Evolutionary conservation across 2,888 invertebrate species (phyloP).

Genomic region (Amiota minor): DNA sequence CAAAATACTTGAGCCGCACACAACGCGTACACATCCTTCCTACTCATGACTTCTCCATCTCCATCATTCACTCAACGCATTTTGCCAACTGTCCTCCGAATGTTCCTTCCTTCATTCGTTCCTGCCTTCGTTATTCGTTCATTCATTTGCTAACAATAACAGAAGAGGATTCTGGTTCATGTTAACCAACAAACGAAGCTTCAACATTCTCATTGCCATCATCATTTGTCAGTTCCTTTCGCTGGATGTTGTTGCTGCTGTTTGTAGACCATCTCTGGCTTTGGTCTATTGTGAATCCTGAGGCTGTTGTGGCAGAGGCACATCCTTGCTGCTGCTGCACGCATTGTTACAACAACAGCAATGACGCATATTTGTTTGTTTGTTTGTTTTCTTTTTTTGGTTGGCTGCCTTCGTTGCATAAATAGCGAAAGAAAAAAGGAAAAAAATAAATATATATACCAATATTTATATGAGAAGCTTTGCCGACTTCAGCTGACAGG

Average conservation of each 20-base stretch:
- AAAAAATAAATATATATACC: conserved; percentile 9
- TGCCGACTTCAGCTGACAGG: too few relatives aligned
- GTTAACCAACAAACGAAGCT: background rate
- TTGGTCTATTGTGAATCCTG: conserved; percentile 20
- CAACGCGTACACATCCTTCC: background rate
- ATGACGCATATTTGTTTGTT: conserved; percentile 59
- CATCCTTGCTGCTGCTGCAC: conserved; percentile 4
- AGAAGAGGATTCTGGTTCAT: conserved; percentile 23
- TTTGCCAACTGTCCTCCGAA: conserved; percentile 1
- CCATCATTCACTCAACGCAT: background rate
- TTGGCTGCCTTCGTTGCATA: conserved; percentile 57
- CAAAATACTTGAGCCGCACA: conserved; percentile 67
- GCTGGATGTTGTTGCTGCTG: conserved; percentile 39
- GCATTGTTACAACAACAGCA: conserved; percentile 55
- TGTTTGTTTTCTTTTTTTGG: conserved; percentile 45
- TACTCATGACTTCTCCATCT: background rate
- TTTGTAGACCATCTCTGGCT: conserved; percentile 52
- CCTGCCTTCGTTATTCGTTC: background rate
- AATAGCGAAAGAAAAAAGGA: conserved; percentile 44
- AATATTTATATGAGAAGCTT: too few relatives aligned
- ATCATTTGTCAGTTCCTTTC: conserved; percentile 15
- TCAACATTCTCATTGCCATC: background rate
- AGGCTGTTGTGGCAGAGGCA: background rate
- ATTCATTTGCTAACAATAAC: conserved; percentile 34
- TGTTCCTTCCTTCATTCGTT: background rate